phyloP scores from a whole-genome alignment of 2,797 vertebrate species.

The Oryzias dopingdopingensis region DNA sequence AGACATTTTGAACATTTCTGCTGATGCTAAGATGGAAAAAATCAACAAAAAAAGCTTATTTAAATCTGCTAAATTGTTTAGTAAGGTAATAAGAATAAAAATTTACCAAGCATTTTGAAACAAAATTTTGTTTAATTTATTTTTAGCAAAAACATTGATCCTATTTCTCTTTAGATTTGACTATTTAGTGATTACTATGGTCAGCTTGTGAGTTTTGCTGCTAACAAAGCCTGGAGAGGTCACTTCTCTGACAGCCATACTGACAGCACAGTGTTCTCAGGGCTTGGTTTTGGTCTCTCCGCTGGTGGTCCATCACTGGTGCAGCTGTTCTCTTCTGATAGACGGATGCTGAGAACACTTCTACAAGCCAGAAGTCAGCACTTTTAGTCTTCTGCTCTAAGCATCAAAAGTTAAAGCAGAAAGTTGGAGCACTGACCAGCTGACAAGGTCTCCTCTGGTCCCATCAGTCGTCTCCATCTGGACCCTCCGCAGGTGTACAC shows the following conservation, averaged over 20 bases:
- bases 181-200: no score
- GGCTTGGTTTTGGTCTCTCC: slow-evolving; percentile 56
- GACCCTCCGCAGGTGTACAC: slow-evolving; percentile 79
- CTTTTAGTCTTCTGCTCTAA: not conserved
- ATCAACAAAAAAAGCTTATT: no score
- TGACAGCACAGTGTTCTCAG: slow-evolving; percentile 67
- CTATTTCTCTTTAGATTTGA: no score
- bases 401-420: not conserved
- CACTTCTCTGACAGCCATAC: slow-evolving; percentile 68
- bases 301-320: slow-evolving; percentile 19
- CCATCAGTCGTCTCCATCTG: slow-evolving; percentile 70
- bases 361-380: not conserved
- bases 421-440: slow-evolving; percentile 52
- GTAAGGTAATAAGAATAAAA: no score
- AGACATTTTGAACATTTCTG: no score
- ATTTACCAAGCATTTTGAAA: no score
- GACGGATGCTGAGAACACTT: not conserved
- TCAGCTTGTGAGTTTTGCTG: no score
- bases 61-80: no score
- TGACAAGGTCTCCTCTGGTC: slow-evolving; percentile 29
- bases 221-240: slow-evolving; percentile 51
- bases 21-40: no score
- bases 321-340: no score
- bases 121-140: no score
- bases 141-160: no score